Evolutionary conservation across 2,797 vertebrate genomes (phyloP).

Genomic region (Typhlichthys eigenmanni): DNA sequence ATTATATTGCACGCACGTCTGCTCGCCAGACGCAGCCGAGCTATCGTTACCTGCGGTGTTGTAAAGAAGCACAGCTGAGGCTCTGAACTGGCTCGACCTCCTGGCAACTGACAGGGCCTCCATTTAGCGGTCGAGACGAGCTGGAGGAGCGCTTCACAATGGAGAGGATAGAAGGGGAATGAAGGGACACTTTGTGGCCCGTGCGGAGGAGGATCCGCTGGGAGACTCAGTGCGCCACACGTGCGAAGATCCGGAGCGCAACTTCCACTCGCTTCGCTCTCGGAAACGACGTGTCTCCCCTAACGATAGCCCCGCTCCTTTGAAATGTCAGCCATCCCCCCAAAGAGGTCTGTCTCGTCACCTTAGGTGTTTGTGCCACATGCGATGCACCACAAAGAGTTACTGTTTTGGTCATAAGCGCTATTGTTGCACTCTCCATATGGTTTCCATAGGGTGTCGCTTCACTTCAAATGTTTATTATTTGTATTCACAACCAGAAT

Average conservation of each 20-base stretch:
- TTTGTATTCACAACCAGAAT: too few relatives aligned
- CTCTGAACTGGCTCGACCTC: slow-evolving; percentile 54
- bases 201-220: slow-evolving; percentile 61
- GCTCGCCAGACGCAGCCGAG: slow-evolving; percentile 15
- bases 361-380: slow-evolving; percentile 40
- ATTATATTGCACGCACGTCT: slow-evolving; percentile 13
- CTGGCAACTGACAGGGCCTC: slow-evolving; percentile 66
- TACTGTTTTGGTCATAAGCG: background rate
- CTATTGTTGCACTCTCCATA: slow-evolving; percentile 6
- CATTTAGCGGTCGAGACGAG: slow-evolving; percentile 67
- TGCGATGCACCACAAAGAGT: background rate
- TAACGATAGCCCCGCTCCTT: slow-evolving; percentile 61
- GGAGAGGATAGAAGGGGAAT: slow-evolving; percentile 70
- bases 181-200: slow-evolving; percentile 76
- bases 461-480: too few relatives aligned
- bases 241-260: slow-evolving; percentile 73
- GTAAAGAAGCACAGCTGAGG: slow-evolving; percentile 72
- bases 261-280: slow-evolving; percentile 57
- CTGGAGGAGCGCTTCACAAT: slow-evolving; percentile 61
- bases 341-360: slow-evolving; percentile 30
- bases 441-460: background rate
- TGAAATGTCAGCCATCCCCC: slow-evolving; percentile 52
- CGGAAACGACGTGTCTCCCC: slow-evolving; percentile 74
- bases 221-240: slow-evolving; percentile 32
- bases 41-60: slow-evolving; percentile 52